Conservation (phyloP, 2,888 invertebrate species). For the Pterostichus madidus region DNA sequence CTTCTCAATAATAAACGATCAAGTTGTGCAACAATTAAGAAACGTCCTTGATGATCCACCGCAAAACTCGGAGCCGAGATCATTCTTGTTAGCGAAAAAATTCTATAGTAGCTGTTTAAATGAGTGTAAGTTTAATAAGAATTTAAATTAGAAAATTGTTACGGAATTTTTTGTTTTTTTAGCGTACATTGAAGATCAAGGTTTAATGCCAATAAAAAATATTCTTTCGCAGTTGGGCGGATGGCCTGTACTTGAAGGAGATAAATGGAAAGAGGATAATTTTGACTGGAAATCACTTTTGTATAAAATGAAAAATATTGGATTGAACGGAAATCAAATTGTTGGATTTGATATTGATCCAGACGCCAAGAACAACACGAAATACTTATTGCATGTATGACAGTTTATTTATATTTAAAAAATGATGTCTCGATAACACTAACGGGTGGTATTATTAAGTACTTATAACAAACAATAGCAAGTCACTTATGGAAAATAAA, state of each 20-base stretch:
- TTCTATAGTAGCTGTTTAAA: slow-evolving; percentile 91
- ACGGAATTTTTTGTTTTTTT: slow-evolving; percentile 67
- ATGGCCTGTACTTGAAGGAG: slow-evolving; percentile 90
- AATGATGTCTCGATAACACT: too few species aligned
- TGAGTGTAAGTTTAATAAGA: slow-evolving; percentile 82
- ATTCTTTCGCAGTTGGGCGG: slow-evolving; percentile 88
- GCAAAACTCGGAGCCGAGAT: slow-evolving; percentile 79
- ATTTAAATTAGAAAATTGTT: slow-evolving; percentile 15
- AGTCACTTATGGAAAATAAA: too few species aligned
- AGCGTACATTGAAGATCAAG: slow-evolving; percentile 89
- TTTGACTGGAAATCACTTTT: slow-evolving; percentile 89
- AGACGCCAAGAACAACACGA: slow-evolving; percentile 90
- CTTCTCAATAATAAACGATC: slow-evolving; percentile 84
- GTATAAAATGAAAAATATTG: slow-evolving; percentile 85
- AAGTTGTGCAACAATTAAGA: slow-evolving; percentile 84
- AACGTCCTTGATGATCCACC: slow-evolving; percentile 81
- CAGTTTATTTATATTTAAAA: neutral
- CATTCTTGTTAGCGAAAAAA: slow-evolving; percentile 85
- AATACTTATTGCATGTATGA: slow-evolving; percentile 86
- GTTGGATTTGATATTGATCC: slow-evolving; percentile 90
- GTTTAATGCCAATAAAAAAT: slow-evolving; percentile 83
- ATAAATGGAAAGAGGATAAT: slow-evolving; percentile 82
- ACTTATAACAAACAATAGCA: too few species aligned
- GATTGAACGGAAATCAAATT: slow-evolving; percentile 90
- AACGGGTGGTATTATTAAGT: too few species aligned